Evolutionary conservation across 2,888 invertebrate species (phyloP).

Genomic region (Cactoblastis cactorum): DNA sequence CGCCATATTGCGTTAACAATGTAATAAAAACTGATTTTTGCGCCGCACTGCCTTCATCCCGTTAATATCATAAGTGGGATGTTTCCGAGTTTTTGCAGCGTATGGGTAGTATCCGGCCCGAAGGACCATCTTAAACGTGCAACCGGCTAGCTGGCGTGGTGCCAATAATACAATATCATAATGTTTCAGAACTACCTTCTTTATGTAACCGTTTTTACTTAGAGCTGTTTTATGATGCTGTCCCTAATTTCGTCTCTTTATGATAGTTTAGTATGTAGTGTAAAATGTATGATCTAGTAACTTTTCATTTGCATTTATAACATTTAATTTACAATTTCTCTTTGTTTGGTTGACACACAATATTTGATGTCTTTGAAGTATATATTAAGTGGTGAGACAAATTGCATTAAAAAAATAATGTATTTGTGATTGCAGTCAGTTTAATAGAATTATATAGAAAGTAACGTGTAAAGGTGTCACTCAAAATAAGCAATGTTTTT

Average conservation of each 20-base stretch:
- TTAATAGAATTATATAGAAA: too few species aligned
- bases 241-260: not conserved
- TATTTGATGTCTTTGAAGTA: too few species aligned
- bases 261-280: not conserved
- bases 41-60: conserved; percentile 19
- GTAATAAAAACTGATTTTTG: conserved; percentile 6
- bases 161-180: conserved; percentile 56
- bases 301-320: too few species aligned
- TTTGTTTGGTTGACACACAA: too few species aligned
- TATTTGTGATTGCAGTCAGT: too few species aligned
- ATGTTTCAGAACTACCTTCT: conserved; percentile 39
- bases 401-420: too few species aligned
- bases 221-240: not conserved
- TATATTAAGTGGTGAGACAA: too few species aligned
- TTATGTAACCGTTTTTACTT: conserved; percentile 32
- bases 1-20: conserved; percentile 1
- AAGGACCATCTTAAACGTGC: conserved; percentile 39
- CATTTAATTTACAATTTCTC: too few species aligned
- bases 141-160: conserved; percentile 43
- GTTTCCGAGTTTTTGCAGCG: conserved; percentile 33
- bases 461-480: too few species aligned
- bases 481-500: too few species aligned
- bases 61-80: conserved; percentile 36
- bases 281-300: too few species aligned
- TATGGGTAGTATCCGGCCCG: conserved; percentile 41